Evolutionary conservation across 2,113 vertebrate genomes (phyloP), one percentile per base, ranked within the genome.

Genomic region (Pristiophorus japonicus): DNA sequence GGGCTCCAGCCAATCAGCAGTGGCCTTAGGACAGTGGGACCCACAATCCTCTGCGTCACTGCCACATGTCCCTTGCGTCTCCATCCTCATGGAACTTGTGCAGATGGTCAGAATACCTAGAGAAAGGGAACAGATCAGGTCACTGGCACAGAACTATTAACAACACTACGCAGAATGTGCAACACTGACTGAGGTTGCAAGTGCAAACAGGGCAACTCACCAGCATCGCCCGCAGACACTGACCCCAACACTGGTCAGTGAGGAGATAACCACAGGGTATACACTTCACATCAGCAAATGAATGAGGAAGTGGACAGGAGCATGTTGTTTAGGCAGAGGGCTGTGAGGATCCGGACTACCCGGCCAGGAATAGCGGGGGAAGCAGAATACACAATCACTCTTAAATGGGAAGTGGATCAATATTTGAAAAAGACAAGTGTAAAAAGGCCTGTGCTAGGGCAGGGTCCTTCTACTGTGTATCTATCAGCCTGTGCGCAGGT

Each of bases 1-100:
- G 1, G 84, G 65, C 30, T 12, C 70, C 96, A 95, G 96, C 95
- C 55, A 45, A 88, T 20, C 75, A 88, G 22, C 94, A 94, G 47
- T 90, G 62, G 59, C 45, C n/a, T 30, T 1, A 42, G 66, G 91
- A 3, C 73, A 20, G 8, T 38, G 59, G 59, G n/a, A 70, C 22
- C 0, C 12, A 16, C 73, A 0, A 30, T 70, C 16, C 0, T 3
- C 38, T 59, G 47, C 24, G 0, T 97, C 96, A 98, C 96, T 97
- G 97, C 97, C 97, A 98, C 96, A 98, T 97, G 96, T 98, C 97
- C 0, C 95, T 97, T 0, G 88, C 96, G 3, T 98, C 98, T 27
- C 98, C 98, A 0, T 98, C 97, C 98, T 98, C 98, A 0, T 99
- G 99, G 98, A 99, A 99, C 95, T 97, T 98, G 97, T 99, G 99